A percentile compares a stretch with the other conserved stretches of the same genome.
Conservation (phyloP, 2,113 vertebrate genomes). For the Cyanoramphus novaezelandiae region DNA sequence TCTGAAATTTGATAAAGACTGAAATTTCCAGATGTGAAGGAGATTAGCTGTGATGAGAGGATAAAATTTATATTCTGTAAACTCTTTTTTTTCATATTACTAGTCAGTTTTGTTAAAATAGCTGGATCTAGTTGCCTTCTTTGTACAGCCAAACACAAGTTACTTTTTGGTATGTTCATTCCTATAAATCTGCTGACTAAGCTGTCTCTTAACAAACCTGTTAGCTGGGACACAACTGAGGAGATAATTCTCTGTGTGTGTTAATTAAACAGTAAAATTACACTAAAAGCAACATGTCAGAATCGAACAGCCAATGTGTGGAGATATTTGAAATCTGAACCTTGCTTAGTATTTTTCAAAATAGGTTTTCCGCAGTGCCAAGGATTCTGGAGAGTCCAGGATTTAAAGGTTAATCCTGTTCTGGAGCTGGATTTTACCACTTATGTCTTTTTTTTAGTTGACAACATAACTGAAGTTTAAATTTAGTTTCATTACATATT, state of each 20-base stretch:
- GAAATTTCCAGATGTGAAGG: not conserved
- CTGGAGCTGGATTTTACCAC: not conserved
- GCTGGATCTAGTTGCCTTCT: accelerated
- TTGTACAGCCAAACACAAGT: not conserved
- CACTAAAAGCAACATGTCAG: not conserved
- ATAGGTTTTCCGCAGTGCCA: not conserved
- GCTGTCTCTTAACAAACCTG: not conserved
- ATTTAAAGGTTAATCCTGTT: not conserved
- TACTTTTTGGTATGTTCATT: not conserved
- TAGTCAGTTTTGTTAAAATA: not conserved
- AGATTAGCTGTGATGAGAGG: not conserved
- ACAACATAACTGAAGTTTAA: not conserved
- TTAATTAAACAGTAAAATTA: not conserved
- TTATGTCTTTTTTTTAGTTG: not conserved
- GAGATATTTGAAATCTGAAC: not conserved
- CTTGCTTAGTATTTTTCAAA: not conserved
- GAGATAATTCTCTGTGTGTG: not conserved
- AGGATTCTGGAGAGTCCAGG: not conserved
- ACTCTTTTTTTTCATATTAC: not conserved
- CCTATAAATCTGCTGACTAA: not conserved
- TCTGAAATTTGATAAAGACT: not conserved
- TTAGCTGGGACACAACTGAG: not conserved
- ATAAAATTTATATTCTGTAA: not conserved
- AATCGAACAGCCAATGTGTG: not conserved
- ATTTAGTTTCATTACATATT: not conserved